phyloP scores from a whole-genome alignment of 2,797 vertebrate species.

The Gallinago solitaria region DNA sequence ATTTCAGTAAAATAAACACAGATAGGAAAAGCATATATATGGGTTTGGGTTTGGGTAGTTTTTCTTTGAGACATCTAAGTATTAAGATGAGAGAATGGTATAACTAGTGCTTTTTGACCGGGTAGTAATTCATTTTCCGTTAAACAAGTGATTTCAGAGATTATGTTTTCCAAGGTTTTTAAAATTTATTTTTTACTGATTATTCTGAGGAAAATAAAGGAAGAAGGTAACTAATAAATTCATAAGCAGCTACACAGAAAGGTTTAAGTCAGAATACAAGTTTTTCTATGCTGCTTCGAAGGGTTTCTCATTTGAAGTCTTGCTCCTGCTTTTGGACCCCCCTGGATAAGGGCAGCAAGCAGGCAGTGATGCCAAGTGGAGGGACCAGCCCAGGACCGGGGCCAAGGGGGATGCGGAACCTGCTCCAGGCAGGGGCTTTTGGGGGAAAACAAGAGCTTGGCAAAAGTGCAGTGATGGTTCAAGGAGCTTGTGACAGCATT shows the following conservation, averaged over 20 bases:
- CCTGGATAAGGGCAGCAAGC: background rate
- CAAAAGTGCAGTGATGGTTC: background rate
- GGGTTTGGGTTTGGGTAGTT: background rate
- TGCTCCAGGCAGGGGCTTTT: accelerated
- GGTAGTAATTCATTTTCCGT: background rate
- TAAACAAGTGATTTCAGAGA: background rate
- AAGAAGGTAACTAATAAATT: background rate
- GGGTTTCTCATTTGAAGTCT: background rate
- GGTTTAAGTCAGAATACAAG: background rate
- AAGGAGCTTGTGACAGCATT: accelerated
- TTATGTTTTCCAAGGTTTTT: accelerated
- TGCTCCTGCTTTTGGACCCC: background rate
- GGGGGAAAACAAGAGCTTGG: background rate
- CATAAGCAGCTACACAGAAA: background rate
- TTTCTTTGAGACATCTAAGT: background rate
- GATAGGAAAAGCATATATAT: background rate
- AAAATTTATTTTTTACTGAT: background rate
- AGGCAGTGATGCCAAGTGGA: background rate
- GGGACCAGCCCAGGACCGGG: accelerated
- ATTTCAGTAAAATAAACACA: slow-evolving; percentile 19
- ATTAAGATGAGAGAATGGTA: background rate
- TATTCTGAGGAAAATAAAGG: background rate
- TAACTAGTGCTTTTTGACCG: background rate
- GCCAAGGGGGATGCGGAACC: background rate
- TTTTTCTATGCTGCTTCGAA: background rate